phyloP scores from a whole-genome alignment of 2,888 invertebrate genomes.

The Lithodes maja region DNA sequence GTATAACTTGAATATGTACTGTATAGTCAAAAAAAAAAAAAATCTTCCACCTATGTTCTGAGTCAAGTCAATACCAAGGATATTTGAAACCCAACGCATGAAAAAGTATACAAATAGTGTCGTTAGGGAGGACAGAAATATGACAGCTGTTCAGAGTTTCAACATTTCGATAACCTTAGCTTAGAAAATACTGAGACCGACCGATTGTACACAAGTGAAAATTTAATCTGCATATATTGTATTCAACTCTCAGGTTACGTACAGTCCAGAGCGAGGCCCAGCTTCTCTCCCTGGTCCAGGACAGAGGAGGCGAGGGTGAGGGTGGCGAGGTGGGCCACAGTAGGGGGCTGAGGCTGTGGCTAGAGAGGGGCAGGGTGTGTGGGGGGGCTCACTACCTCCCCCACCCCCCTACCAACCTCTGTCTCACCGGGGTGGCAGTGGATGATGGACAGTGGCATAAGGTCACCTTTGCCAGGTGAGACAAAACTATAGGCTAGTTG shows the following conservation, averaged over 20 bases:
- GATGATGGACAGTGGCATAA: constrained; percentile 2
- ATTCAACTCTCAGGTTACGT: not conserved
- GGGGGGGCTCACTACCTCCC: not conserved
- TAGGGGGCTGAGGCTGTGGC: constrained; percentile 1
- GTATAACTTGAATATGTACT: no score
- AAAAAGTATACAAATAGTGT: no score
- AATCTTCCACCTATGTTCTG: no score
- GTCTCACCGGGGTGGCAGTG: not conserved
- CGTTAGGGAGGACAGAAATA: no score
- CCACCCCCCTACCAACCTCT: not conserved
- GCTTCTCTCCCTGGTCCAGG: not conserved
- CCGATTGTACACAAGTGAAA: no score
- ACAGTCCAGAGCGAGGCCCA: not conserved
- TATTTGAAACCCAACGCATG: no score
- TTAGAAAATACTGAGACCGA: no score
- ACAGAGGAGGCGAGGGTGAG: not conserved
- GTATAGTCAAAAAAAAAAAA: no score
- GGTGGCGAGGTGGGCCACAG: not conserved
- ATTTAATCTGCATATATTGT: no score
- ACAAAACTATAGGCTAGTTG: not conserved
- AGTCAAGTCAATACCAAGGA: no score
- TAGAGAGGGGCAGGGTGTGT: constrained; percentile 6
- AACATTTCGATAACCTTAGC: no score
- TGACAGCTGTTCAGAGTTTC: no score
- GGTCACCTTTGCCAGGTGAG: constrained; percentile 10